Conservation (phyloP, 2,113 vertebrate species). For the Rhodinocichla rosea region DNA sequence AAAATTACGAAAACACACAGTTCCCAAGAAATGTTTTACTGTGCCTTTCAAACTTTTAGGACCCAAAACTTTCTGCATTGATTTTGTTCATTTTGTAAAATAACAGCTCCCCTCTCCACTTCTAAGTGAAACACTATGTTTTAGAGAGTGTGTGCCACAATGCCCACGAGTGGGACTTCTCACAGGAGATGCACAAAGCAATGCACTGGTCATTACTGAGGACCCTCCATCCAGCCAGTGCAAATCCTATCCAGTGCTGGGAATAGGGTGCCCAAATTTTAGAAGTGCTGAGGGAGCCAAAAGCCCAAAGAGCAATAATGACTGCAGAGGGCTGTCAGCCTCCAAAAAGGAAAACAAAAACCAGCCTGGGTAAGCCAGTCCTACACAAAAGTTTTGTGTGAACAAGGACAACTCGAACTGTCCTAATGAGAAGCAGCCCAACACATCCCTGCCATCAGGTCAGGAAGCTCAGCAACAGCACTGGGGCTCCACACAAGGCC, state of each 20-base stretch:
- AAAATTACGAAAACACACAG: neutral
- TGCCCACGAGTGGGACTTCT: fast-evolving
- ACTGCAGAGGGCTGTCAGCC: fast-evolving
- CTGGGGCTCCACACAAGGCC: neutral
- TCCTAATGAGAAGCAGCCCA: neutral
- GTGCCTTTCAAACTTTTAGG: neutral
- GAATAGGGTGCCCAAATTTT: neutral
- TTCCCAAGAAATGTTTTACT: neutral
- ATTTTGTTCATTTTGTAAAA: neutral
- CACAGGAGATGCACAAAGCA: neutral
- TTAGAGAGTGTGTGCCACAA: fast-evolving
- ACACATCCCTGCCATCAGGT: neutral
- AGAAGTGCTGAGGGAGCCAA: neutral
- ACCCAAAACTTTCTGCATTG: neutral
- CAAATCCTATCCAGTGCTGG: neutral
- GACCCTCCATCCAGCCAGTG: fast-evolving
- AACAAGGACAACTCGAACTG: neutral
- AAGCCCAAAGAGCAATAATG: neutral
- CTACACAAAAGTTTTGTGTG: neutral
- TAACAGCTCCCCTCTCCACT: neutral
- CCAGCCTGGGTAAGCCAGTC: neutral
- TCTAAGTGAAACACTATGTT: neutral
- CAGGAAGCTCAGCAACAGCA: neutral
- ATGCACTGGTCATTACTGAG: neutral
- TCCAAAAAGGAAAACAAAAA: neutral